Evolutionary conservation across 2,113 vertebrate species (phyloP).

Genomic region (Agelaius tricolor): DNA sequence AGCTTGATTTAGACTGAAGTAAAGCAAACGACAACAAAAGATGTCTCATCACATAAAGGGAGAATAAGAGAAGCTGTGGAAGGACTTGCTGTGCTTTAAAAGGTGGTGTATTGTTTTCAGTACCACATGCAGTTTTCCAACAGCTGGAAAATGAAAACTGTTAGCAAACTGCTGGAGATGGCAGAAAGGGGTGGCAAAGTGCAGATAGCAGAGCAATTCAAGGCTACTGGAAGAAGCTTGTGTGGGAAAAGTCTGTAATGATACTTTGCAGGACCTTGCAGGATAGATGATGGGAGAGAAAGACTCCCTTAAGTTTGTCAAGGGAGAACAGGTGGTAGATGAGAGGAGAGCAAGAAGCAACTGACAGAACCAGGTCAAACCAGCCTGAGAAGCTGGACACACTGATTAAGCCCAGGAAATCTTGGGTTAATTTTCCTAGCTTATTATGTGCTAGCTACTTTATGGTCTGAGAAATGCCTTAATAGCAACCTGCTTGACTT

Average conservation of each 20-base stretch:
- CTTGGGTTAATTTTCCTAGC: neutral
- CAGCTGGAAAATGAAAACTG: neutral
- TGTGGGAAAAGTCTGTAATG: neutral
- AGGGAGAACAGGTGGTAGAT: neutral
- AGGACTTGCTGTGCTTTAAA: neutral
- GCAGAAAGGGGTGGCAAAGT: neutral
- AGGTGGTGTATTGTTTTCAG: neutral
- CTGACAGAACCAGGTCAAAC: neutral
- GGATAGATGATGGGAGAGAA: neutral
- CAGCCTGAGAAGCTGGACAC: neutral
- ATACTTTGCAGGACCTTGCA: neutral
- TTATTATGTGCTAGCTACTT: neutral
- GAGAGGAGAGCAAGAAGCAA: neutral
- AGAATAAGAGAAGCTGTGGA: neutral
- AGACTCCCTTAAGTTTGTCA: neutral
- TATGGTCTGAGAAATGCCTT: neutral
- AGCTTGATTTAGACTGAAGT: neutral
- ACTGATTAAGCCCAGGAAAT: neutral
- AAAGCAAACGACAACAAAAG: neutral
- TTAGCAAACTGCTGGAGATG: neutral
- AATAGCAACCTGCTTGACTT: neutral
- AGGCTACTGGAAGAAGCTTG: neutral
- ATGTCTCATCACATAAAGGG: neutral
- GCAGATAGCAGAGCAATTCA: neutral
- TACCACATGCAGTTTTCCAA: neutral